Evolutionary conservation across 2,888 invertebrate species (phyloP), one percentile per base, ranked within the genome.

Genomic region (Pseudanteris insignis): DNA sequence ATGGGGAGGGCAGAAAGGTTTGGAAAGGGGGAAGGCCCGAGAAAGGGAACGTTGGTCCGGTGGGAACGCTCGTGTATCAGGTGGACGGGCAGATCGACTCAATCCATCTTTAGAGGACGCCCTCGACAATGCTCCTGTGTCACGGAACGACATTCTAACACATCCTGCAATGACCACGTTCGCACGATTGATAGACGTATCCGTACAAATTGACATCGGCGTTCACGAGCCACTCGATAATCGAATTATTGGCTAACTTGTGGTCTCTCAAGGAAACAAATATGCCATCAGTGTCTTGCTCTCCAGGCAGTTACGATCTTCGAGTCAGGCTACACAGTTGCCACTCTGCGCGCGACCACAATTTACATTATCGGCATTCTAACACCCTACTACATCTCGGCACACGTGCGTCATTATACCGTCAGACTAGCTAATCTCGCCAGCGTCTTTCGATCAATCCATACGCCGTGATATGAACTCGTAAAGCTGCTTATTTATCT

Each of bases 221-320:
- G 37, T 15, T 24, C 33, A 18, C 6, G 10, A 37, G 33, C 37
- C 38, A 50, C 37, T 50, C 50, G 58, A 58, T 58, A 58, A 50
- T 58, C 50, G 50, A 50, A 58, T 58, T 58, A 58, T 50, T 50
- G 58, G 38, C 33, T 44, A 50, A 58, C 37, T 6, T 44, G 9
- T 33, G 50, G 50, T 33, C 32, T 48, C 48, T 26, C 38, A 32
- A 43, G 48, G 37, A 48, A 57, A 57, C 57, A 57, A 57, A 48
- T 57, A 32, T 43, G 28, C 40, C 25, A 43, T 43, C 41, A 43
- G 41, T 36, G 24, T 57, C 47, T 48, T 30, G 43, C 30, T 34
- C 41, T 14, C 40, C 5, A 11, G 36, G 25, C 41, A 25, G 43
- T 13, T 25, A 30, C 41, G 36, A 37, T 28, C 46, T 54, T 46